A percentile compares a stretch with the other conserved stretches of the same genome.
Conservation (phyloP, 2,797 vertebrate genomes). For the Sphenopsis melanotis region DNA sequence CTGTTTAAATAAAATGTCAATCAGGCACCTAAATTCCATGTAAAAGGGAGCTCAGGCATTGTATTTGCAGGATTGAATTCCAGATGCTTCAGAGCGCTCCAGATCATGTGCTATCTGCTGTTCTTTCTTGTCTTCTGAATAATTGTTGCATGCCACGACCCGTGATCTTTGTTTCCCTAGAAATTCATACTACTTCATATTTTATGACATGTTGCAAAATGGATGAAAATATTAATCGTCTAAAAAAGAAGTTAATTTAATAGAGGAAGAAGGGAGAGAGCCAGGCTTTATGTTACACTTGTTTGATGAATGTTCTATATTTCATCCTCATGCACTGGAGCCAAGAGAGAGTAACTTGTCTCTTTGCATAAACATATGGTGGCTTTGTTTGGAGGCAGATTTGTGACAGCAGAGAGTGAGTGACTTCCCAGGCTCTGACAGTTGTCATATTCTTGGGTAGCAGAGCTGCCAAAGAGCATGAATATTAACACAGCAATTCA, state of each 20-base stretch:
- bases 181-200: not conserved
- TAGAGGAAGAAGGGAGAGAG: slow-evolving; percentile 11
- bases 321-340: slow-evolving; percentile 27
- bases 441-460: slow-evolving; percentile 18
- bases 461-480: not conserved
- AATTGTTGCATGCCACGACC: not conserved
- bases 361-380: slow-evolving; percentile 43
- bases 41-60: not conserved
- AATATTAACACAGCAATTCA: not conserved
- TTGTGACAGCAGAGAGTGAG: slow-evolving; percentile 28
- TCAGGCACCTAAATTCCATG: not conserved
- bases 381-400: slow-evolving; percentile 44
- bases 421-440: slow-evolving; percentile 43
- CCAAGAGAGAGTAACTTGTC: slow-evolving; percentile 25
- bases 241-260: not conserved
- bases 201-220: slow-evolving; percentile 21
- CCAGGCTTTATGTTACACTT: not conserved
- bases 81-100: not conserved
- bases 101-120: not conserved
- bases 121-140: not conserved
- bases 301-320: slow-evolving; percentile 24
- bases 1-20: not conserved
- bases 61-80: not conserved
- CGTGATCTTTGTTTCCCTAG: not conserved
- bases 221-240: slow-evolving; percentile 41